phyloP scores from a whole-genome alignment of 2,113 vertebrate genomes.

The Onychostruthus taczanowskii region DNA sequence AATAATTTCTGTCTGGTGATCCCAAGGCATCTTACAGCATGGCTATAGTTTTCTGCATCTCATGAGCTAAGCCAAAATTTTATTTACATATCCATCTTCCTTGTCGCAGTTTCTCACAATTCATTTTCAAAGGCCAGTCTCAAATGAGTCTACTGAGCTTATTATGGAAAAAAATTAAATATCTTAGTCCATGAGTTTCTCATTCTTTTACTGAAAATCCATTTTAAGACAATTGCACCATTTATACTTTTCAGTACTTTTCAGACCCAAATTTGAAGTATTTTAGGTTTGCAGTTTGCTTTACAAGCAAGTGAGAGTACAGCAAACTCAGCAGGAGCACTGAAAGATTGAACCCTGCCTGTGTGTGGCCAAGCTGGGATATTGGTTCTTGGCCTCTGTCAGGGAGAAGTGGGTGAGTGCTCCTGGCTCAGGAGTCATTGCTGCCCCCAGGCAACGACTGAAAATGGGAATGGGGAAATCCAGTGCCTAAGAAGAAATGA shows the following conservation, averaged over 20 bases:
- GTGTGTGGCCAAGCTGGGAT: neutral
- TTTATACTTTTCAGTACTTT: neutral
- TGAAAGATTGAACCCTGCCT: neutral
- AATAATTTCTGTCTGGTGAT: neutral
- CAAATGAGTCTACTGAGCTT: neutral
- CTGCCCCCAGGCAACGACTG: neutral
- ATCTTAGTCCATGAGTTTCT: neutral
- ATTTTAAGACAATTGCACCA: neutral
- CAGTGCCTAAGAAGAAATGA: neutral
- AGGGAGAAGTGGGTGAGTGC: neutral
- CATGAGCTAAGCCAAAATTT: neutral
- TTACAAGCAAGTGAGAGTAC: neutral
- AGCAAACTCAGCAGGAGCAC: accelerated
- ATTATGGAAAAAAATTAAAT: neutral
- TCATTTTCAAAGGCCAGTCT: neutral
- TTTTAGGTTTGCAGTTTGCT: neutral
- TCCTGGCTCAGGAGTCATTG: neutral
- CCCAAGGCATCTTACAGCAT: neutral
- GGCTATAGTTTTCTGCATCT: neutral
- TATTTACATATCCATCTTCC: neutral
- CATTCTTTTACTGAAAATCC: neutral
- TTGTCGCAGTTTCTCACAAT: neutral
- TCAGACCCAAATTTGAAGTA: neutral
- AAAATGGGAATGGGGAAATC: neutral
- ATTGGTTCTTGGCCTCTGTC: neutral